A percentile compares a stretch with the other conserved stretches of the same genome.
phyloP scores from a whole-genome alignment of 2,797 vertebrate species.

The Amblyraja radiata region DNA sequence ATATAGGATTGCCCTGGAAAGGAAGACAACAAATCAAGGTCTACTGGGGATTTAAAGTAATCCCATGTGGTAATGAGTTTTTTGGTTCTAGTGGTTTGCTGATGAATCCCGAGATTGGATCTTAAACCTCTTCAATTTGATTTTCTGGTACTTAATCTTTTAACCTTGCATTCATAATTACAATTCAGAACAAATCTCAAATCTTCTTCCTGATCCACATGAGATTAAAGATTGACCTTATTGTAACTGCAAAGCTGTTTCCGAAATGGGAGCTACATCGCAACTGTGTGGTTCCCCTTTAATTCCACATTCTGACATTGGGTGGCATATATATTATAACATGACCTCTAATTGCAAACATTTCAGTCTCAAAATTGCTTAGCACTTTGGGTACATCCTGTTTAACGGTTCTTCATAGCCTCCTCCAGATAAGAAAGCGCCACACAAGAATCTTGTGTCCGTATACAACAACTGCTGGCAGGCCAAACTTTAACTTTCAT shows the following conservation, averaged over 20 bases:
- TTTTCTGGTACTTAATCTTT: slow-evolving; percentile 81
- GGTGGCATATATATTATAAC: neutral
- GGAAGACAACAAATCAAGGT: slow-evolving; percentile 52
- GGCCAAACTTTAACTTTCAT: neutral
- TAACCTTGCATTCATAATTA: slow-evolving; percentile 88
- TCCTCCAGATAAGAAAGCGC: neutral
- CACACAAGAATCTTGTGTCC: neutral
- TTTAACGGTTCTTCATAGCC: too few relatives aligned
- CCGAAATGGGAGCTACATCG: slow-evolving; percentile 53
- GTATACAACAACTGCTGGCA: neutral
- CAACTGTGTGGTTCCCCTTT: slow-evolving; percentile 41
- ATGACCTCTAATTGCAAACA: neutral
- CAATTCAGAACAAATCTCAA: slow-evolving; percentile 78
- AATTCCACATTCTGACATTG: neutral
- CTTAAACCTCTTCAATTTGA: slow-evolving; percentile 89
- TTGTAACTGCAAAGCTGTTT: slow-evolving; percentile 59
- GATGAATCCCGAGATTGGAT: slow-evolving; percentile 86
- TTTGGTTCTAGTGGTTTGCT: slow-evolving; percentile 74
- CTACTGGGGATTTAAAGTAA: slow-evolving; percentile 67
- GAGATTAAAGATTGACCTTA: slow-evolving; percentile 72
- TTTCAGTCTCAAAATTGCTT: slow-evolving; percentile 2
- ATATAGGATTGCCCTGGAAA: neutral
- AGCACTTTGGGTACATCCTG: neutral
- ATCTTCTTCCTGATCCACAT: slow-evolving; percentile 68
- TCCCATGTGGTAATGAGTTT: slow-evolving; percentile 76